These are phyloP conservation scores for Athalia cordata DNA, from an alignment of 2,888 invertebrate genomes.

Conservation along the genomic window DNA sequence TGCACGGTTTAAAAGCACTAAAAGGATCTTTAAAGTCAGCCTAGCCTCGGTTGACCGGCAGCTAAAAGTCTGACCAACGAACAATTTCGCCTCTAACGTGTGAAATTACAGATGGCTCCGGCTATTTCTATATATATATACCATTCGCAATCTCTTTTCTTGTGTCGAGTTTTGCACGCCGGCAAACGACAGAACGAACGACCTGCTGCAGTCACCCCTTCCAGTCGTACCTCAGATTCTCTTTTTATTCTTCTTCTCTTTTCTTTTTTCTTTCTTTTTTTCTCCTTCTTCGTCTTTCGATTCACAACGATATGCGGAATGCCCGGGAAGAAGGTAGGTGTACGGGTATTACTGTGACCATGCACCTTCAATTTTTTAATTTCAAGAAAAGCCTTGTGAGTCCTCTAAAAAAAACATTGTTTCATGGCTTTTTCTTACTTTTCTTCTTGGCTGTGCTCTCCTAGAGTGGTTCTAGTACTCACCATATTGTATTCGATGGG, in stretches of 20 bases:
- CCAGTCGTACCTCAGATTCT: neutral
- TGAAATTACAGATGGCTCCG: constrained; percentile 59
- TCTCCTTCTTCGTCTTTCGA: constrained; percentile 32
- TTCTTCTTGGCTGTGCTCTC: neutral
- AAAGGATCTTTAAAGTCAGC: constrained; percentile 48
- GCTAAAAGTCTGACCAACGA: constrained; percentile 45
- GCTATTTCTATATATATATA: constrained; percentile 59
- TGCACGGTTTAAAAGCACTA: constrained; percentile 50
- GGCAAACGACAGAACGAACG: constrained; percentile 37
- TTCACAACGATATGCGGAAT: constrained; percentile 4
- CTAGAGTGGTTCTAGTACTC: constrained; percentile 15
- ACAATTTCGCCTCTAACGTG: constrained; percentile 63
- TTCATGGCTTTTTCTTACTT: too few relatives aligned
- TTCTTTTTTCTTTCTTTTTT: neutral
- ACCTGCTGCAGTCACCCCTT: constrained; percentile 19
- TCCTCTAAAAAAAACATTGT: neutral
- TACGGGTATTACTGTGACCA: neutral
- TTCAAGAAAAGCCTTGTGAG: too few relatives aligned
- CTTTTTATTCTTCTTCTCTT: neutral
- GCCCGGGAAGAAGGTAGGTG: constrained; percentile 18
- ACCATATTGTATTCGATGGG: neutral
- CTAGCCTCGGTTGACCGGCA: constrained; percentile 41
- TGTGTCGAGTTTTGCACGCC: constrained; percentile 48
- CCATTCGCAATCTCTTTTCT: constrained; percentile 51
- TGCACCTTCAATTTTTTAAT: neutral